These are phyloP conservation scores for Brachystomella parvula DNA, from an alignment of 1,140 invertebrate genomes.

Conservation along the genomic window DNA sequence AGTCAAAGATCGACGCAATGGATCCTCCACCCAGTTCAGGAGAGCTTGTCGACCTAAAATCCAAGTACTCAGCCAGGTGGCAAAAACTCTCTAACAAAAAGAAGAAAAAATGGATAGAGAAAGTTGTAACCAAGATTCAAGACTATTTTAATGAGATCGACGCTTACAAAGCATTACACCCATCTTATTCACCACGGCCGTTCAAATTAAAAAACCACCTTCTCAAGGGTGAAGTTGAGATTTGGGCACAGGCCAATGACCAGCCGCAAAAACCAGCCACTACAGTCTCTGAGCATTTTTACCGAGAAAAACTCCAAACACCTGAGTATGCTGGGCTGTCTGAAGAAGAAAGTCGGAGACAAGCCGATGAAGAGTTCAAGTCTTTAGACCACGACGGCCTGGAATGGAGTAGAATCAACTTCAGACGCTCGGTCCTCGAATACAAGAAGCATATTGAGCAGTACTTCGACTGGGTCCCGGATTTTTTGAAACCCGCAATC, in stretches of 20 bases:
- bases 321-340: constrained; percentile 14
- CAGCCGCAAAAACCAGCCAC: constrained; percentile 6
- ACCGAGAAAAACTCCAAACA: not conserved
- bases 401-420: constrained; percentile 17
- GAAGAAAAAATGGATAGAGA: constrained; percentile 24
- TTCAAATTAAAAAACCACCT: constrained; percentile 16
- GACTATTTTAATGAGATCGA: constrained; percentile 1
- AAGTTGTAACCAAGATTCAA: constrained; percentile 4
- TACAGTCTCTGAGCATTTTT: not conserved
- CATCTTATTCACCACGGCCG: not conserved
- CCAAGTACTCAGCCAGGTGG: constrained; percentile 17
- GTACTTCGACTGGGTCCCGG: constrained; percentile 12
- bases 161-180: constrained; percentile 16
- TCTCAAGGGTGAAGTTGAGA: constrained; percentile 16
- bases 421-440: not conserved
- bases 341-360: not conserved
- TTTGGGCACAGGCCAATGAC: constrained; percentile 18
- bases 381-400: constrained; percentile 1
- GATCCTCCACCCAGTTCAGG: not conserved
- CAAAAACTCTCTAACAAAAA: constrained; percentile 13
- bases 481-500: constrained; percentile 13
- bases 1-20: constrained; percentile 10
- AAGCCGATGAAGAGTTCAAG: constrained; percentile 13
- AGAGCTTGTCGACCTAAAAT: constrained; percentile 19
- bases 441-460: constrained; percentile 17